A percentile compares a stretch with the other conserved stretches of the same genome.
phyloP scores from a whole-genome alignment of 2,113 vertebrate species.

The Leiothrix lutea region DNA sequence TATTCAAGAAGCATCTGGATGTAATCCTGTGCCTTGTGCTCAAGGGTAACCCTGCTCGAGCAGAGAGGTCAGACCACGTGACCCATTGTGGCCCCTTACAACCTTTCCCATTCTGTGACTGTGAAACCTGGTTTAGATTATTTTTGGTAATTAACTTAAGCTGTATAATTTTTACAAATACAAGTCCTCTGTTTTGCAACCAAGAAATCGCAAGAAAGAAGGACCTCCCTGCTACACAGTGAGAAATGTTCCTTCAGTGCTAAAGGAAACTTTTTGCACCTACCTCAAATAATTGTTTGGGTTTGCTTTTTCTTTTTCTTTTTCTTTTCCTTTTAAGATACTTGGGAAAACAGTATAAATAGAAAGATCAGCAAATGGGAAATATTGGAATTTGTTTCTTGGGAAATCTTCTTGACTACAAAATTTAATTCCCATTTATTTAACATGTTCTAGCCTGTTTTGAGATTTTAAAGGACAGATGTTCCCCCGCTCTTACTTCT shows the following conservation, averaged over 20 bases:
- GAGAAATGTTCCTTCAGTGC: neutral
- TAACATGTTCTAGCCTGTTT: neutral
- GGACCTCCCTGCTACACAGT: neutral
- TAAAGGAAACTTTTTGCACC: neutral
- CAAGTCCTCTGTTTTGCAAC: neutral
- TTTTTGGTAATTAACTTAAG: neutral
- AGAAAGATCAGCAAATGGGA: neutral
- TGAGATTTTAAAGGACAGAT: neutral
- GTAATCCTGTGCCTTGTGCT: neutral
- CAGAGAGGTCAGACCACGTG: neutral
- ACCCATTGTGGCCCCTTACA: neutral
- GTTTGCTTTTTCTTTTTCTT: too few species aligned
- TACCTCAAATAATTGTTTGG: neutral
- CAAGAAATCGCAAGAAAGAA: neutral
- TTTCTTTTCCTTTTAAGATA: neutral
- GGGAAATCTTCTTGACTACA: neutral
- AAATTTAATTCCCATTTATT: neutral
- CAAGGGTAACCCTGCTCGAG: neutral
- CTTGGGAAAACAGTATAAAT: neutral
- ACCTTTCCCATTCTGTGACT: neutral
- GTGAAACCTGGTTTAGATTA: neutral
- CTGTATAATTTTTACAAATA: neutral
- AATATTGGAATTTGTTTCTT: neutral
- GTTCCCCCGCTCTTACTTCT: rapidly evolving
- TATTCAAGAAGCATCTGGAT: neutral